Percentiles rank a stretch among this genome's conserved stretches.
Conservation (phyloP, 2,797 vertebrate genomes). For the Melanotaenia maccullochi region DNA sequence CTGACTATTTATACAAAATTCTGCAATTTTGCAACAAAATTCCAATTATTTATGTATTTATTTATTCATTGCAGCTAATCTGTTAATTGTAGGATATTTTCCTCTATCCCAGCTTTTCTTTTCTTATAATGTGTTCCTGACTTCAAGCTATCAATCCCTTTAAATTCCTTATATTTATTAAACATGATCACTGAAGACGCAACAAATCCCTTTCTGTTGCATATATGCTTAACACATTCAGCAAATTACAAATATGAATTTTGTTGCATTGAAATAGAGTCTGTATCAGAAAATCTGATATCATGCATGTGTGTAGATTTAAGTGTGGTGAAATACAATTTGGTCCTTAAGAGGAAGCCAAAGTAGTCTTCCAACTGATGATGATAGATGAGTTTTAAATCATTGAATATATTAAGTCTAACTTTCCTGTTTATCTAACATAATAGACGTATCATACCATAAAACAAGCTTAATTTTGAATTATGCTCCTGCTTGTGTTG, state of each 20-base stretch:
- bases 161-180: no score
- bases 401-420: not conserved
- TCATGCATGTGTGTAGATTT: no score
- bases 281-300: not conserved
- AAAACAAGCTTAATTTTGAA: conserved; percentile 10
- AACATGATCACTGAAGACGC: not conserved
- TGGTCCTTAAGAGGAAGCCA: no score
- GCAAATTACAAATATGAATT: not conserved
- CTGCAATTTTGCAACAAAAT: not conserved
- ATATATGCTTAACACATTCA: not conserved
- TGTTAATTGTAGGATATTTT: no score
- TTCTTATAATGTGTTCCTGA: no score
- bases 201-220: not conserved
- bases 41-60: no score
- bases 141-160: no score
- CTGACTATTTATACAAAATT: not conserved
- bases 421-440: not conserved
- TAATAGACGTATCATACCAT: not conserved
- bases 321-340: no score
- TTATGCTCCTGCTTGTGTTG: not conserved
- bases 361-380: not conserved
- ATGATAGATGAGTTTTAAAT: not conserved
- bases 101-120: no score
- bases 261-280: not conserved
- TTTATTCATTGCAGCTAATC: no score